Base-by-base conservation (phyloP, 2,888 invertebrate species). In the Orthosia incerta region DNA sequence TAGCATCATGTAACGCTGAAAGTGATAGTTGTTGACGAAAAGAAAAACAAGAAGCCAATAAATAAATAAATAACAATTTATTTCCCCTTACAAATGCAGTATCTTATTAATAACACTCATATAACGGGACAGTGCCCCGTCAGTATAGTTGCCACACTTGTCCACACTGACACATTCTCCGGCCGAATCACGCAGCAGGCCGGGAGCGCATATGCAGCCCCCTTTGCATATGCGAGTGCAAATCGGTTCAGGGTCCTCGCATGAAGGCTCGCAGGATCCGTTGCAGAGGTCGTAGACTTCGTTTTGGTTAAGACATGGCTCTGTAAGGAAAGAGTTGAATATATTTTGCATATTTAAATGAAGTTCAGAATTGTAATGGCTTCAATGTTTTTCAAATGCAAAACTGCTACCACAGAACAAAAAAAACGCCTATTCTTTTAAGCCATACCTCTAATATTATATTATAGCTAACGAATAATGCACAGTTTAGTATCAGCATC, bases 261-360 rank as follows among this genome's bases (percentile, higher is more conserved):
- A 96, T 13, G 93, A 90, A 0, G 96, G 93, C 81, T 96, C 93
- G 79, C 96, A 96, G 31, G 84, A 84, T 0, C 90, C 94, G 67
- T 92, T 93, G 83, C 96, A 96, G 0, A 91, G 80, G 83, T 95
- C 95, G 75, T 92, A 96, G 0, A 93, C 93, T 75, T 96, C 96
- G 79, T 95, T 93, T 18, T 90, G 76, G 71, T 93, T 93, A 13
- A 95, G 84, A 69, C 96, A 96, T 84, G 90, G 92, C 64, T 94
- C 96, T 95, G 90, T 5, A 89, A 89, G 15, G 0, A 57, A 46
- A n/a, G 9, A 51, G 11, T n/a, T 39, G 4, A 31, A 11, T 23
- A 1, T 39, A 39, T 39, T 39, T 0, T 26, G 4, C 0, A 31
- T 0, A 31, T 31, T 31, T 31, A 31, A 31, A 31, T 31, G 0